Evolutionary conservation across 2,797 vertebrate species (phyloP).

Genomic region (Poeciliopsis gracilis): DNA sequence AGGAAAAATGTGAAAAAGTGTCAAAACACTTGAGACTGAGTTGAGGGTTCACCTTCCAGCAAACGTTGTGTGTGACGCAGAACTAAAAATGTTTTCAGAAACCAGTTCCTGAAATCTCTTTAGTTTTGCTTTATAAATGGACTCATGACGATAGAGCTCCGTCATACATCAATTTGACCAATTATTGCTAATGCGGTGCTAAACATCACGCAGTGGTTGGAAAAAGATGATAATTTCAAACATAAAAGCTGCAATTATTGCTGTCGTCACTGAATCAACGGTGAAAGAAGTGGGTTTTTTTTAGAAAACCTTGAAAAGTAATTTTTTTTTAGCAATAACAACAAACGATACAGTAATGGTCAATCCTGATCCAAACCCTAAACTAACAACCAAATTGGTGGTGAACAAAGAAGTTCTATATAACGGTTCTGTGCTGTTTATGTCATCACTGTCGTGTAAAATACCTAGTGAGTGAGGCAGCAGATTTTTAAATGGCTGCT

Average conservation of each 20-base stretch:
- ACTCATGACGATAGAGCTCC: neutral
- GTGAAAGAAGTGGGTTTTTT: neutral
- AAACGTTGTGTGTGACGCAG: neutral
- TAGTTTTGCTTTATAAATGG: neutral
- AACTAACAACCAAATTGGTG: neutral
- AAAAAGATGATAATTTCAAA: neutral
- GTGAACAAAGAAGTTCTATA: neutral
- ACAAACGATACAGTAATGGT: neutral
- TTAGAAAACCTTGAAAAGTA: too few relatives aligned
- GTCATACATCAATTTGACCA: neutral
- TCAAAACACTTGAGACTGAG: neutral
- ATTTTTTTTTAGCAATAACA: neutral
- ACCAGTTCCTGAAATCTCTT: neutral
- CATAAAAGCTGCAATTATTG: neutral
- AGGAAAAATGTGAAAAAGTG: neutral
- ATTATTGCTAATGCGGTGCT: neutral
- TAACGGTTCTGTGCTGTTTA: neutral
- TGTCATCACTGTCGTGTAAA: neutral
- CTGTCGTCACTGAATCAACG: neutral
- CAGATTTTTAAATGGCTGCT: neutral
- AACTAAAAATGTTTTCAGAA: neutral
- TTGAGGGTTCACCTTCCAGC: neutral
- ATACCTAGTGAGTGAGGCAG: neutral
- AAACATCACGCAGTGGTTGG: neutral
- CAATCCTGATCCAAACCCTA: neutral